Base-by-base conservation (phyloP, 2,113 vertebrate species). In the Manacus vitellinus region DNA sequence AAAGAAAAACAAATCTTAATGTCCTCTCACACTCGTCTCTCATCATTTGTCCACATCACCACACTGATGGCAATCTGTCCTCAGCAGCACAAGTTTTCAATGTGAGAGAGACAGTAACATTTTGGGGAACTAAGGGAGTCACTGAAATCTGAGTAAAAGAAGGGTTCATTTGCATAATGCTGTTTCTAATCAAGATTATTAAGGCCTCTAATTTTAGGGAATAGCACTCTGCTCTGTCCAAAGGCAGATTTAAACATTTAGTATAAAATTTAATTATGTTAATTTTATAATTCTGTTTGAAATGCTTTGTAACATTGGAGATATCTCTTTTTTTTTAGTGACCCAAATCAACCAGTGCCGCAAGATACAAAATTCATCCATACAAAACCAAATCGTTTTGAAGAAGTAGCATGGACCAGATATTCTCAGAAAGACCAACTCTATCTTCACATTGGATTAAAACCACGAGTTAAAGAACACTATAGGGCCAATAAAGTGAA, bases 281-380 rank as follows among this genome's bases (percentile, higher is more conserved):
- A 79, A 94, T 93, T 65, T 86, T 58, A 41, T 78, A 87, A 86
- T 85, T 85, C 72, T 10, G 39, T 96, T 72, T 70, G 71, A 96
- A 95, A 88, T 77, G 56, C 90, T 80, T 68, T 76, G 41, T 96
- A 85, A 96, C 82, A 87, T 68, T 73, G 47, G 56, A 67, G 39
- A 33, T 78, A 47, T 33, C 82, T 92, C 75, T 85, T 52, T 68
- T 77, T 83, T 93, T 91, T 33, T 93, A 99, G 99, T 88, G 99
- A 99, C 95, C 99, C 99, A 76, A 99, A 99, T 98, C 99, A 99
- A 96, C 99, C 99, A 37, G 99, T 99, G 67, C 99, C 99, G 41
- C 99, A 99, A 97, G 99, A 99, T 86, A 99, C 99, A 77, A 99
- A 99, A 98, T 99, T 99, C 95, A 99, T 99, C 89, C 99, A 99